These are phyloP conservation scores for Todiramphus saurophagus DNA, from an alignment of 2,113 vertebrate species.

Conservation along the genomic window DNA sequence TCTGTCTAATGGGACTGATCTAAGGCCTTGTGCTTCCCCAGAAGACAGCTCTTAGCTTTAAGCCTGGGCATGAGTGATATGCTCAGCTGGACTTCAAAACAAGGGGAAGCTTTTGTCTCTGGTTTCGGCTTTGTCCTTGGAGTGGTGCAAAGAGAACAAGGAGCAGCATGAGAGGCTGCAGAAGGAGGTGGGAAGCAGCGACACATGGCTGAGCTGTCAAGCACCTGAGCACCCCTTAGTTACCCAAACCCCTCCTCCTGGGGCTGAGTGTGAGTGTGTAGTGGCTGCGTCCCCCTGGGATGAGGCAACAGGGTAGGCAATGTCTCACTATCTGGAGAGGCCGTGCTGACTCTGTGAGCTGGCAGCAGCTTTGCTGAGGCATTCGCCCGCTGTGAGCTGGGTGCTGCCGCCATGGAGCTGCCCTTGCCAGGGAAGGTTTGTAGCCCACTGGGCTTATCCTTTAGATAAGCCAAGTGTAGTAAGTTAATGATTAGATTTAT, in stretches of 20 bases:
- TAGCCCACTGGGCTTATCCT: not conserved
- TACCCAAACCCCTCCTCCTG: not conserved
- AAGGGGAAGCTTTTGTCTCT: not conserved
- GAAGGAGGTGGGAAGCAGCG: not conserved
- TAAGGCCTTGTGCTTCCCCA: not conserved
- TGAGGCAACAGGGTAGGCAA: fast-evolving
- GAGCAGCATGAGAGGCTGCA: not conserved
- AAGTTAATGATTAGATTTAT: conserved; percentile 14
- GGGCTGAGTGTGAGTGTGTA: too few species aligned
- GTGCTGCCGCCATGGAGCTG: too few species aligned
- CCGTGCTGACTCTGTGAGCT: fast-evolving
- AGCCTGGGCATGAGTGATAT: not conserved
- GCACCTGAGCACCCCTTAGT: not conserved
- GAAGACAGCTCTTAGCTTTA: not conserved
- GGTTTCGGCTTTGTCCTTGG: not conserved
- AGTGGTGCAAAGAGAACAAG: not conserved
- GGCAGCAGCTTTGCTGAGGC: fast-evolving
- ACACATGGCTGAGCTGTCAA: fast-evolving
- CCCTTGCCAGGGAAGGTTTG: not conserved
- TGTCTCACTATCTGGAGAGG: not conserved
- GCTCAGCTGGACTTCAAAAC: not conserved
- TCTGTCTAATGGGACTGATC: not conserved
- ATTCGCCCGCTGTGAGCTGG: too few species aligned
- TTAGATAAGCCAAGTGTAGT: not conserved
- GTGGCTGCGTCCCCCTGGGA: not conserved